Conservation (phyloP, 2,797 vertebrate species). For the Onychomys leucogaster region DNA sequence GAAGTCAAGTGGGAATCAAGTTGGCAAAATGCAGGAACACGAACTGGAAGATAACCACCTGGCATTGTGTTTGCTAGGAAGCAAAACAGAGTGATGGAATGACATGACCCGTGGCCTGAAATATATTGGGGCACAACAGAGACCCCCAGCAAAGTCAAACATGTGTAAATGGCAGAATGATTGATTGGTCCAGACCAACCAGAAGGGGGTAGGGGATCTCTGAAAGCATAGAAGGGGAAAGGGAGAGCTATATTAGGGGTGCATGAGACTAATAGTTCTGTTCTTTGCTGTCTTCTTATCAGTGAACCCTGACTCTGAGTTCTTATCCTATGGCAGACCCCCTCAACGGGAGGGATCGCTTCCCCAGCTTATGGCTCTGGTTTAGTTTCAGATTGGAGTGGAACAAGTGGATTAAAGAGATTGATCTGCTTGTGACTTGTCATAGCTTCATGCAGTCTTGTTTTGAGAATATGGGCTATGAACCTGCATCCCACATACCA, state of each 20-base stretch:
- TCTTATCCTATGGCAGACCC: background rate
- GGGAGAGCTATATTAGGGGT: background rate
- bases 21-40: background rate
- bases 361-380: background rate
- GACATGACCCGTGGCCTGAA: background rate
- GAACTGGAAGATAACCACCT: background rate
- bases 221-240: background rate
- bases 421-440: background rate
- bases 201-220: background rate
- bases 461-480: conserved; percentile 26
- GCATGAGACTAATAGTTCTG: background rate
- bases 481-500: background rate
- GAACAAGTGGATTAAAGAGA: background rate
- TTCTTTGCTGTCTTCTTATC: background rate
- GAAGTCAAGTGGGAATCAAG: background rate
- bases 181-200: background rate
- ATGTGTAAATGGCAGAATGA: background rate
- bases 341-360: background rate
- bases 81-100: background rate
- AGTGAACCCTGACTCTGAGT: background rate
- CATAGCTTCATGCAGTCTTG: background rate
- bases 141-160: background rate
- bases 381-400: background rate
- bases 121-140: background rate
- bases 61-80: background rate